Evolutionary conservation across 2,113 vertebrate species (phyloP).

Genomic region (Andinoacara biseriatus): DNA sequence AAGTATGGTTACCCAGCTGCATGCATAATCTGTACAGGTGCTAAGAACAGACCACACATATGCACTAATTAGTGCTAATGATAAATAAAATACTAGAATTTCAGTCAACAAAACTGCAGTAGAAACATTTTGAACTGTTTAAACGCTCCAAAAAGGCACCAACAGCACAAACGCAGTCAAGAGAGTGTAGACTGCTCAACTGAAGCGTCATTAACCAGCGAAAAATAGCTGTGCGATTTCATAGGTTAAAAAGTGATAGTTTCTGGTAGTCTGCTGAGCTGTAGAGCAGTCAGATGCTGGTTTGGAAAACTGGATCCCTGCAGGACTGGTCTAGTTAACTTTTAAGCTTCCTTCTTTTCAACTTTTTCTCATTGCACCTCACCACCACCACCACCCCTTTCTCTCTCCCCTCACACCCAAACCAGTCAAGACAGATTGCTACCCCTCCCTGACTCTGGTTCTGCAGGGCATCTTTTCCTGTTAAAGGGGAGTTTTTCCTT

Average conservation of each 20-base stretch:
- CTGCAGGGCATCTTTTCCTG: background rate
- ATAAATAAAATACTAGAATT: background rate
- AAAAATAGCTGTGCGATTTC: background rate
- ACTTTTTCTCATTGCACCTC: background rate
- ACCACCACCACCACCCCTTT: too few relatives aligned
- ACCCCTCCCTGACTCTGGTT: background rate
- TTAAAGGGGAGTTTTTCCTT: background rate
- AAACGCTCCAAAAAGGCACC: background rate
- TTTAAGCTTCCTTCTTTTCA: background rate
- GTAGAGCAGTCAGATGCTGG: background rate
- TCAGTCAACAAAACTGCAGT: background rate
- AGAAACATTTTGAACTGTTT: background rate
- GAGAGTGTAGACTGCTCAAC: too few relatives aligned
- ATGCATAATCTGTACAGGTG: background rate
- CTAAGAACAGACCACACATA: background rate
- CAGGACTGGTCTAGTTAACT: background rate
- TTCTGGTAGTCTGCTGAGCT: background rate
- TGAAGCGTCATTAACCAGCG: too few relatives aligned
- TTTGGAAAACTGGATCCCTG: background rate
- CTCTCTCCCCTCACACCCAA: background rate
- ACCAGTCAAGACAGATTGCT: background rate
- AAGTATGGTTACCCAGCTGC: background rate
- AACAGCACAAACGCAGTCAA: background rate
- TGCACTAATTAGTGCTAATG: background rate
- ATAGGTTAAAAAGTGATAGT: background rate